phyloP scores from a whole-genome alignment of 2,888 invertebrate genomes.

The Hyppa rectilinea region DNA sequence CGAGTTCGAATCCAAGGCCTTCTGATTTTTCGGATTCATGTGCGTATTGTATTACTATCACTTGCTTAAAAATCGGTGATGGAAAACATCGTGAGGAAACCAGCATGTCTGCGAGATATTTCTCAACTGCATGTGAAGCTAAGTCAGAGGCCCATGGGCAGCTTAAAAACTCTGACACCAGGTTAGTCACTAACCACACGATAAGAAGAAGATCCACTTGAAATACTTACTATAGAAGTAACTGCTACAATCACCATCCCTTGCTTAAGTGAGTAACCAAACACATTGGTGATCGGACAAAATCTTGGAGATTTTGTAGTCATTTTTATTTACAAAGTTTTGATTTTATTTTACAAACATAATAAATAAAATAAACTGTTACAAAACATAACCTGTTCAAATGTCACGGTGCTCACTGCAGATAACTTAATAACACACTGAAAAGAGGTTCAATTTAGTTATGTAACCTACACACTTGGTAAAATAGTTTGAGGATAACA shows the following conservation, averaged over 20 bases:
- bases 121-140: too few relatives aligned
- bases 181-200: too few relatives aligned
- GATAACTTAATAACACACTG: background rate
- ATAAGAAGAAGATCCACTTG: too few relatives aligned
- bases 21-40: too few relatives aligned
- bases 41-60: too few relatives aligned
- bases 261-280: slow-evolving; percentile 54
- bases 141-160: too few relatives aligned
- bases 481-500: slow-evolving; percentile 1
- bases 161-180: too few relatives aligned
- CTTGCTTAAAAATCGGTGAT: too few relatives aligned
- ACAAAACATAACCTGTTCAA: slow-evolving; percentile 4
- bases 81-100: too few relatives aligned
- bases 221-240: slow-evolving; percentile 68
- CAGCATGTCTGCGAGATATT: too few relatives aligned
- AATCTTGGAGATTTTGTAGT: slow-evolving; percentile 5
- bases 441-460: slow-evolving; percentile 27
- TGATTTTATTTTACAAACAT: slow-evolving; percentile 35
- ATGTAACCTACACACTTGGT: background rate
- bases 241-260: slow-evolving; percentile 68
- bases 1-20: too few relatives aligned
- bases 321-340: slow-evolving; percentile 34
- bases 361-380: background rate
- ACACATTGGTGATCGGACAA: slow-evolving; percentile 49
- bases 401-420: slow-evolving; percentile 25